Conservation (phyloP, 2,113 vertebrate genomes). For the human (Homo sapiens) region DNA sequence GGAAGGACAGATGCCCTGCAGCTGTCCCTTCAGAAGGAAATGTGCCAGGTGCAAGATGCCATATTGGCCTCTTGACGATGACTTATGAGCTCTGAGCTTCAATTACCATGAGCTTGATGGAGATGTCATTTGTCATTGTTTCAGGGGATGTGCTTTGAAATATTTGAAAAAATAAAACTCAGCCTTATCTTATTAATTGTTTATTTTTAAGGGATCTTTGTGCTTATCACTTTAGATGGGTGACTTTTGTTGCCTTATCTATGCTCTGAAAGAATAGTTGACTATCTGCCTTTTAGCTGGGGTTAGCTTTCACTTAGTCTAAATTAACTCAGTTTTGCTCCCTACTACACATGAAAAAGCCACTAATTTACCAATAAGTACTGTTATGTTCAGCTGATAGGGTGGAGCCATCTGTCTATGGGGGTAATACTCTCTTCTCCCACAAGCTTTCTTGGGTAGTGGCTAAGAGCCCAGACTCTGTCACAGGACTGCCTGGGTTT, state of each 20-base stretch:
- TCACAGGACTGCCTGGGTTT: not conserved
- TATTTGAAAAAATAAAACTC: slow-evolving; percentile 13
- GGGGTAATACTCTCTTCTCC: not conserved
- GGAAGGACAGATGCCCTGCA: slow-evolving; percentile 11
- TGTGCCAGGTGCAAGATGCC: slow-evolving; percentile 26
- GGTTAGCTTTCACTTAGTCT: not conserved
- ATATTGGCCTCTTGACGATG: slow-evolving; percentile 39
- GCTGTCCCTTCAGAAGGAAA: slow-evolving; percentile 54
- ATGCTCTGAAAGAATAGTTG: not conserved
- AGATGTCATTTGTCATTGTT: slow-evolving; percentile 62
- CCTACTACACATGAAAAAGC: not conserved
- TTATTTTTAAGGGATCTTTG: slow-evolving; percentile 36
- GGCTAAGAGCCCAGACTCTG: not conserved
- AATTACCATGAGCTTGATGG: slow-evolving; percentile 44
- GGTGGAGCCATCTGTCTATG: not conserved
- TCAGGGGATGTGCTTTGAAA: slow-evolving; percentile 37
- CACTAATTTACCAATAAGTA: not conserved
- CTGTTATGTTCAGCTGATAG: not conserved
- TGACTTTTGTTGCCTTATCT: not conserved
- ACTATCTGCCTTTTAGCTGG: not conserved
- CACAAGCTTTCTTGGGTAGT: not conserved
- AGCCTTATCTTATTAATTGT: not conserved
- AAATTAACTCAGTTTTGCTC: not conserved
- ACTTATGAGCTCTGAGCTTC: slow-evolving; percentile 61
- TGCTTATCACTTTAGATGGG: not conserved